Percentiles rank a stretch among this genome's conserved stretches.
phyloP scores from a whole-genome alignment of 1,140 invertebrate species.

The Drosophila suzukii region DNA sequence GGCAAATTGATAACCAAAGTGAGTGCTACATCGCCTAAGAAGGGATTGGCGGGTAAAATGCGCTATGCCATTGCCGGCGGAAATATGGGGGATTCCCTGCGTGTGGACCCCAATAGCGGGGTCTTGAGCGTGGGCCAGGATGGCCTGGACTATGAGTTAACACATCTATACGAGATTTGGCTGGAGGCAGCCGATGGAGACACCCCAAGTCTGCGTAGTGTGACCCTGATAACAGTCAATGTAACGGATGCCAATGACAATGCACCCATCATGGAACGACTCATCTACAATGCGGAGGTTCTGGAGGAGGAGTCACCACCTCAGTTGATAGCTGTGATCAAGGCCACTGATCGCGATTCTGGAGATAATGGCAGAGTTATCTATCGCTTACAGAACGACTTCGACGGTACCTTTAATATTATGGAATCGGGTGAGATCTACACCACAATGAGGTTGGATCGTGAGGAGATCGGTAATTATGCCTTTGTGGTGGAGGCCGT shows the following conservation, averaged over 20 bases:
- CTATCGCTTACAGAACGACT: conserved; percentile 91
- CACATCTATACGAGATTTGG: conserved; percentile 95
- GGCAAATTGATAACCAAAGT: conserved; percentile 90
- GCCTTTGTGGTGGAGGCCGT: conserved; percentile 93
- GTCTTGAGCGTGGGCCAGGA: conserved; percentile 90
- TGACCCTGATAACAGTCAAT: conserved; percentile 91
- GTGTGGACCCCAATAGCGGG: conserved; percentile 91
- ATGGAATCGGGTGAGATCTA: conserved; percentile 94
- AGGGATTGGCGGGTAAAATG: conserved; percentile 88
- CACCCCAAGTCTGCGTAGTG: conserved; percentile 90
- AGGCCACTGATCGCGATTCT: conserved; percentile 94
- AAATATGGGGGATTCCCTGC: conserved; percentile 94
- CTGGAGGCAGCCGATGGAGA: conserved; percentile 95
- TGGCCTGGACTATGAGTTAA: conserved; percentile 95
- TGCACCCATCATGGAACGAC: conserved; percentile 91
- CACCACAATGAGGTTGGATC: conserved; percentile 93
- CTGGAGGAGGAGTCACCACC: conserved; percentile 95
- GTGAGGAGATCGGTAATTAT: conserved; percentile 94
- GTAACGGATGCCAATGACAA: conserved; percentile 97
- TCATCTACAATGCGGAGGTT: conserved; percentile 93
- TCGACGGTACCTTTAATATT: conserved; percentile 92
- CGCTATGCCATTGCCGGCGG: conserved; percentile 95
- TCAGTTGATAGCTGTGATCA: conserved; percentile 90
- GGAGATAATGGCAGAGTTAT: conserved; percentile 93
- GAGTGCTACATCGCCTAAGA: conserved; percentile 90